phyloP scores from a whole-genome alignment of 35 echinoderm and acorn worm genomes.

The Heliocidaris erythrogramma region DNA sequence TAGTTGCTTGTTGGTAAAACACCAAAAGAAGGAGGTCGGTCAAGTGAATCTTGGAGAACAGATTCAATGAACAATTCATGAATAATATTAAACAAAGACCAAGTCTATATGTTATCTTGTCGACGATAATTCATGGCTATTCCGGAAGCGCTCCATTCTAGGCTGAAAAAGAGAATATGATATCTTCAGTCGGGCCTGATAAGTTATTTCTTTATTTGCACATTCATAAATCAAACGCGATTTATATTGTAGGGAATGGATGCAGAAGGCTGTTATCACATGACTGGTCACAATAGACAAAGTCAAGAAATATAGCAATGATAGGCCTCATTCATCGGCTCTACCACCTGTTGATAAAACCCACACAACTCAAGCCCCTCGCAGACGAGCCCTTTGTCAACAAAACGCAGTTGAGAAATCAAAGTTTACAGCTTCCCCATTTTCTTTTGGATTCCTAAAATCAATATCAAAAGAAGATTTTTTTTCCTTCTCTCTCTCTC shows the following conservation, averaged over 20 bases:
- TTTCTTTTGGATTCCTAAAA: slow-evolving; percentile 20
- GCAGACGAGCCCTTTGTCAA: slow-evolving; percentile 36
- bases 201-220: background rate
- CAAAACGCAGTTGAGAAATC: slow-evolving; percentile 36
- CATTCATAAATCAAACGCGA: background rate
- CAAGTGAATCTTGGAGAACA: too few species aligned
- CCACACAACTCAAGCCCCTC: slow-evolving; percentile 15
- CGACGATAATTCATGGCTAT: too few species aligned
- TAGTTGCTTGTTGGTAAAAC: too few species aligned
- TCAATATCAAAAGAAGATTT: slow-evolving; percentile 21
- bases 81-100: too few species aligned
- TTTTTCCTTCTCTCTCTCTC: background rate
- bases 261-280: background rate
- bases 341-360: slow-evolving; percentile 43
- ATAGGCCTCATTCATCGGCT: background rate
- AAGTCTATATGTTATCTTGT: too few species aligned
- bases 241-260: background rate
- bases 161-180: too few species aligned
- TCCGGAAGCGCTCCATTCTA: too few species aligned
- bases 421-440: slow-evolving; percentile 25
- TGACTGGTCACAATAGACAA: background rate
- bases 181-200: too few species aligned
- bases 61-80: too few species aligned
- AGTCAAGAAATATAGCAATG: background rate
- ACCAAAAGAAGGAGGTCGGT: too few species aligned